These are phyloP conservation scores for Lepidothrix coronata DNA, from an alignment of 2,113 vertebrate genomes.

Conservation along the genomic window DNA sequence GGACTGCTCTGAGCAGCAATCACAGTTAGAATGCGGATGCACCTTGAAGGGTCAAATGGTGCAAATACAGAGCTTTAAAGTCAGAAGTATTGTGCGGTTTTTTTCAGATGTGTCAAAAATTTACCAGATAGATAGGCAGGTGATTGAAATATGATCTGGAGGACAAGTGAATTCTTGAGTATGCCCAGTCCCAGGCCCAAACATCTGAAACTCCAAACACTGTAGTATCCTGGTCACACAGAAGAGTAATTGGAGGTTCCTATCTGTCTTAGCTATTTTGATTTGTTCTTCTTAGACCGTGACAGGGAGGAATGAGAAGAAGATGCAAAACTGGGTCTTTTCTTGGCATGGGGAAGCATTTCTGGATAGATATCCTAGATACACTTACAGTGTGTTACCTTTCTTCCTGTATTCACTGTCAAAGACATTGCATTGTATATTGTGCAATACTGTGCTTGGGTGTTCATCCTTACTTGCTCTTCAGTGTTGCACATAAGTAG, in stretches of 20 bases:
- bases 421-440: too few species aligned
- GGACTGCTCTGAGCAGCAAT: not conserved
- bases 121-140: not conserved
- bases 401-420: not conserved
- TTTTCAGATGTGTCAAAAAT: not conserved
- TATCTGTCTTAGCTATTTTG: not conserved
- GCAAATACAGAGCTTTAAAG: not conserved
- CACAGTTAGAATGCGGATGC: not conserved
- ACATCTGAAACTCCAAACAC: not conserved
- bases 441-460: not conserved
- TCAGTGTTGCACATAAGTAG: not conserved
- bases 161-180: not conserved
- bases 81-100: not conserved
- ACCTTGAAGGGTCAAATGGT: fast-evolving
- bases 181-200: not conserved
- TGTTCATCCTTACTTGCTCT: not conserved
- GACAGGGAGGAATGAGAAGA: not conserved
- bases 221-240: not conserved
- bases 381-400: fast-evolving
- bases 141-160: not conserved
- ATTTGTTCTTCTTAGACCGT: not conserved
- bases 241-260: not conserved
- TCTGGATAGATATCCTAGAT: not conserved
- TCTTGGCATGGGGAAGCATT: not conserved
- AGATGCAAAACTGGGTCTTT: not conserved